Base-by-base conservation (phyloP, 2,797 vertebrate species). In the Taenioides sp. region DNA sequence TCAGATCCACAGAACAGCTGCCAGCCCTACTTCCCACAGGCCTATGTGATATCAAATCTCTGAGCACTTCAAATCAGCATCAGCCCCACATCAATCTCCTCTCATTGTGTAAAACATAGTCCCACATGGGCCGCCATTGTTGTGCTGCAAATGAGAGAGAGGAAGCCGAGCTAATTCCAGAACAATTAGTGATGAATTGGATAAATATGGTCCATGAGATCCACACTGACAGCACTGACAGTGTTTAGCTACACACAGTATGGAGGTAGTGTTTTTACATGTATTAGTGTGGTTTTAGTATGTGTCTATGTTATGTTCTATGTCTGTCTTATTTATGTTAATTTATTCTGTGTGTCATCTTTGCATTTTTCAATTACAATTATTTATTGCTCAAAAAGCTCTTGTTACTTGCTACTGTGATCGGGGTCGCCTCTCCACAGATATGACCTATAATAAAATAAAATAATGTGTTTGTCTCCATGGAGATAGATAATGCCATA, bases 11-110 rank as follows among this genome's bases (percentile, higher is more conserved):
- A 59, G 34, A 68, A 61, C 64, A 60, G 80, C 79, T 87, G 81
- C 82, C 85, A 84, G 50, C 68, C 16, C 69, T 60, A 66, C 70
- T 74, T 73, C 67, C 77, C 76, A 67, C 14, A 72, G 75, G 71
- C 57, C 23, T 17, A 40, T 34, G 59, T 70, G 63, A 83, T 75
- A 52, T 61, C 69, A 61, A 54, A 9, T 71, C 66, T 60, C 11
- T 69, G 70, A 60, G 70, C 73, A 76, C 77, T 65, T 73, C 17
- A 77, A 85, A 79, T 80, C 83, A 82, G 70, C 83, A 76, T 23
- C 61, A 72, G 65, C 76, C 76, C 75, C 72, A 72, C 72, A 86
- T 85, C 80, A 83, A 73, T 86, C 73, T 80, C 70, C 64, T 73
- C 70, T 78, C 69, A 71, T 79, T 80, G 76, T 85, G 49, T 68